phyloP scores from a whole-genome alignment of 2,888 invertebrate genomes.

The Imbricaverruca yamaguchii region DNA sequence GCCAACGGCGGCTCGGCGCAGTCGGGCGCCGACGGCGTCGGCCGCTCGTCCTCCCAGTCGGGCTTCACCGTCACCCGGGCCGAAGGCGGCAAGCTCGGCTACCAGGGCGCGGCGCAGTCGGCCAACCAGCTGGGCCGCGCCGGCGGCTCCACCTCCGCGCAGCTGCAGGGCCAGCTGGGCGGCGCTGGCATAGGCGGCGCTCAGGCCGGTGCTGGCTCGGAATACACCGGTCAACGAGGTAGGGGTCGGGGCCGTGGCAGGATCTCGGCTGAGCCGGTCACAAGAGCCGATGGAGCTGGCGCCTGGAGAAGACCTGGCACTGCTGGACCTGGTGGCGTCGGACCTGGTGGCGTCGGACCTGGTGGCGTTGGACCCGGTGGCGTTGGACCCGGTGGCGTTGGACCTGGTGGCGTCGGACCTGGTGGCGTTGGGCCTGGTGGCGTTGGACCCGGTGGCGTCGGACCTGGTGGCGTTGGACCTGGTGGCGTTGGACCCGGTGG shows the following conservation, averaged over 20 bases:
- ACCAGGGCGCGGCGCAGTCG: background rate
- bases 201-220: background rate
- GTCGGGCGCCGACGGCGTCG: constrained; percentile 1
- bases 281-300: no score
- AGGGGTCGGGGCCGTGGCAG: background rate
- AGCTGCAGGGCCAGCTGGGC: background rate
- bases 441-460: no score
- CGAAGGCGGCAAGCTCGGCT: background rate
- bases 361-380: background rate
- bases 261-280: background rate
- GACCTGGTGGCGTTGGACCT: background rate
- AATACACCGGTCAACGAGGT: background rate
- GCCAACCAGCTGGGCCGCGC: constrained; percentile 1
- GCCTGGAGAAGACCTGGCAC: no score
- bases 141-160: background rate
- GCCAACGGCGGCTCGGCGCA: constrained; percentile 6
- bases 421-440: background rate
- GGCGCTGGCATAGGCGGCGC: background rate
- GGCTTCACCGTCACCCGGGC: background rate
- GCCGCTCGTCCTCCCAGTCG: constrained; percentile 13
- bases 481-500: background rate
- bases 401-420: background rate
- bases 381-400: background rate
- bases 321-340: no score
- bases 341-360: background rate